Evolutionary conservation across 1,140 invertebrate genomes (phyloP).

Genomic region (Diuraphis noxia): DNA sequence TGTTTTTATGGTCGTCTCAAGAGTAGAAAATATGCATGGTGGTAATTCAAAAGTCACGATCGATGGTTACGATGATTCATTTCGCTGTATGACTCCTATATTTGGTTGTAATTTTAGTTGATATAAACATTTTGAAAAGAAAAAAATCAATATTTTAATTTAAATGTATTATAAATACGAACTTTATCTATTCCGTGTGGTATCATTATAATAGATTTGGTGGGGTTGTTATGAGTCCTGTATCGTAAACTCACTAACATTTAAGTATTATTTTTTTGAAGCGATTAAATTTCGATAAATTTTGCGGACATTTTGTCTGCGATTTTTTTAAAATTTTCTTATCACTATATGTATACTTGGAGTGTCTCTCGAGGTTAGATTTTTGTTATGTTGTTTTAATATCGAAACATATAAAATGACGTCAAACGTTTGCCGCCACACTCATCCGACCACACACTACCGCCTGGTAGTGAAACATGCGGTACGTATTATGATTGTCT

Average conservation of each 20-base stretch:
- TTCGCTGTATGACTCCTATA: too few relatives aligned
- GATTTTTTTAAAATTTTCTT: neutral
- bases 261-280: neutral
- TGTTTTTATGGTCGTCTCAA: neutral
- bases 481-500: constrained; percentile 21
- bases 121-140: too few relatives aligned
- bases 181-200: too few relatives aligned
- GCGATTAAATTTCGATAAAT: neutral
- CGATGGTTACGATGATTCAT: too few relatives aligned
- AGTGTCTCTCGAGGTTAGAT: neutral
- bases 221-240: too few relatives aligned
- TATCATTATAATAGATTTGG: too few relatives aligned
- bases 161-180: too few relatives aligned
- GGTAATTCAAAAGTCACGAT: too few relatives aligned
- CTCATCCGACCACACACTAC: neutral
- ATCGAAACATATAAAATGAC: neutral
- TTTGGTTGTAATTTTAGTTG: too few relatives aligned
- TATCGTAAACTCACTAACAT: neutral
- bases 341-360: neutral
- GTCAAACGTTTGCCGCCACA: neutral
- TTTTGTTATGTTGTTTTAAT: neutral
- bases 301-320: neutral
- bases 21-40: too few relatives aligned
- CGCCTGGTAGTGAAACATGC: neutral
- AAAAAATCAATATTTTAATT: too few relatives aligned